Percentiles rank a stretch among this genome's conserved stretches.
These are phyloP conservation scores for Trilocha varians DNA, from an alignment of 2,888 invertebrate species.

Conservation along the genomic window DNA sequence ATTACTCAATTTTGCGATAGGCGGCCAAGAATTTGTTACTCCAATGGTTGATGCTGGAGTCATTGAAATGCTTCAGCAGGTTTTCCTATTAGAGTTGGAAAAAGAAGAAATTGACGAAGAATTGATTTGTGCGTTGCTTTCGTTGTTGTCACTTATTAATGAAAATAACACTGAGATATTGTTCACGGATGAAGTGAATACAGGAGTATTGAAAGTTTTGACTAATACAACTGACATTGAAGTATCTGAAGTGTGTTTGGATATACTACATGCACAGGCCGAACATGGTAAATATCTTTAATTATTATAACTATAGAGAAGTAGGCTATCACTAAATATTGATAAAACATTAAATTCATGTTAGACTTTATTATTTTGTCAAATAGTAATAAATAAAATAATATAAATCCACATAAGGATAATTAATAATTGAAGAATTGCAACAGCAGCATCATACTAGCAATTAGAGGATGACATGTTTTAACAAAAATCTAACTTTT, in stretches of 20 bases:
- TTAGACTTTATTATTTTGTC: too few species aligned
- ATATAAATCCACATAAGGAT: too few species aligned
- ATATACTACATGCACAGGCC: slow-evolving; percentile 82
- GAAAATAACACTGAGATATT: slow-evolving; percentile 76
- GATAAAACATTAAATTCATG: too few species aligned
- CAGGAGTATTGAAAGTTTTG: slow-evolving; percentile 76
- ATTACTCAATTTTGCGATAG: slow-evolving; percentile 84
- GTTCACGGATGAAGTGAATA: slow-evolving; percentile 70
- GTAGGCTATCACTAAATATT: too few species aligned
- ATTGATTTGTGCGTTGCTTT: slow-evolving; percentile 67
- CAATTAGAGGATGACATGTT: too few species aligned
- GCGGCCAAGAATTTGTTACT: slow-evolving; percentile 78
- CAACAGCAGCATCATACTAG: too few species aligned
- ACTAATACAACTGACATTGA: slow-evolving; percentile 78
- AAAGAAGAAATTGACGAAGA: slow-evolving; percentile 72
- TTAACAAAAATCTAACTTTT: too few species aligned
- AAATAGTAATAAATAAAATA: too few species aligned
- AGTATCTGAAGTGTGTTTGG: slow-evolving; percentile 83
- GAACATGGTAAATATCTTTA: slow-evolving; percentile 75
- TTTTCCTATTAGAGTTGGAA: slow-evolving; percentile 62
- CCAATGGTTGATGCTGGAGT: slow-evolving; percentile 70
- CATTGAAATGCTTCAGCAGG: slow-evolving; percentile 64
- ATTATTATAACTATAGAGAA: background rate
- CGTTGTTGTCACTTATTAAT: slow-evolving; percentile 75
- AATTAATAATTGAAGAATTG: too few species aligned